Conservation (phyloP, 2,888 invertebrate genomes). For the Anticlea derivata region DNA sequence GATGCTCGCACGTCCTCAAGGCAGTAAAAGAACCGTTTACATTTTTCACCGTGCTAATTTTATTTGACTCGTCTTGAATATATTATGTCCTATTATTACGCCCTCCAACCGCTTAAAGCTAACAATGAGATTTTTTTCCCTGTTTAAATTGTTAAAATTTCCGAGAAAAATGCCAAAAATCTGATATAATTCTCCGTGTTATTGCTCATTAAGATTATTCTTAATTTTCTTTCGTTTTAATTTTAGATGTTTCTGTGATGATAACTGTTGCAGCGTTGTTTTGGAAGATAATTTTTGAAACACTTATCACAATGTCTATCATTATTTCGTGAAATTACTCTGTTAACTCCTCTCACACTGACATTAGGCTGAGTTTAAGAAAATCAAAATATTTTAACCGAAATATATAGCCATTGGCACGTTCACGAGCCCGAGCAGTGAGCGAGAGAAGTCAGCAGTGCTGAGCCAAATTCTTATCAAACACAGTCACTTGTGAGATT, state of each 20-base stretch:
- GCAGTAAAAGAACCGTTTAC: slow-evolving; percentile 79
- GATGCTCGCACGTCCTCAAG: slow-evolving; percentile 77
- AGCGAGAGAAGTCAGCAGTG: slow-evolving; percentile 13
- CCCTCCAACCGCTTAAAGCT: slow-evolving; percentile 73
- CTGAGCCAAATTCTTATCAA: slow-evolving; percentile 27
- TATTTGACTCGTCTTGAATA: slow-evolving; percentile 82
- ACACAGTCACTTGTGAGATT: slow-evolving; percentile 23
- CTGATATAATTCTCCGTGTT: slow-evolving; percentile 68
- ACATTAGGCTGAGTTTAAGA: background rate
- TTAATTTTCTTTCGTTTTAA: slow-evolving; percentile 56
- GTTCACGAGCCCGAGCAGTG: slow-evolving; percentile 4
- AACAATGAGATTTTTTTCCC: slow-evolving; percentile 73
- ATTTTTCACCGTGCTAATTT: slow-evolving; percentile 84
- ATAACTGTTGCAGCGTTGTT: slow-evolving; percentile 40
- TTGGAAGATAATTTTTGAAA: slow-evolving; percentile 1
- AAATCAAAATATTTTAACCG: slow-evolving; percentile 7
- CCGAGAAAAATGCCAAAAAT: slow-evolving; percentile 67
- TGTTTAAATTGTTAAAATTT: slow-evolving; percentile 76
- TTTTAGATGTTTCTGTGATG: slow-evolving; percentile 43
- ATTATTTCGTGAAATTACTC: too few relatives aligned
- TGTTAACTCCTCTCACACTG: too few relatives aligned
- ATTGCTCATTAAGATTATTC: slow-evolving; percentile 68
- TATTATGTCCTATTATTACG: slow-evolving; percentile 81
- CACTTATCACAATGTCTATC: too few relatives aligned
- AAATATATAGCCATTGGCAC: slow-evolving; percentile 21